Conservation (phyloP, 2,888 invertebrate species). For the Callinectes sapidus region DNA sequence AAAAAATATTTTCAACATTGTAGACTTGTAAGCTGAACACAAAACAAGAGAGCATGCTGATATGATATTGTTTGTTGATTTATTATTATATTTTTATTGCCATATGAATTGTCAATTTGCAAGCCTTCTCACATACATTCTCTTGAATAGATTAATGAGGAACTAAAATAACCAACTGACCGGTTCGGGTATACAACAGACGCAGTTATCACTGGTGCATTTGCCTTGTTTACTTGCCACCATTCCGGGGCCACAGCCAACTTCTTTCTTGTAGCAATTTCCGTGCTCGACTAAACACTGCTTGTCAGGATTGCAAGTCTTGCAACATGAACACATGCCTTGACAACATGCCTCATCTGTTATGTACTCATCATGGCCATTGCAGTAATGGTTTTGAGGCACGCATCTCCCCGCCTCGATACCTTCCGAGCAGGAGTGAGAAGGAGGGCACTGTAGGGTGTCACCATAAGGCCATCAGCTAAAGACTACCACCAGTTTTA, state of each 20-base stretch:
- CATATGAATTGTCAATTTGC: too few species aligned
- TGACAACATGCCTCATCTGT: not conserved
- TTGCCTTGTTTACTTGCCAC: not conserved
- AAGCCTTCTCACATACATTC: too few species aligned
- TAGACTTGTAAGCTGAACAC: too few species aligned
- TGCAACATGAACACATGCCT: not conserved
- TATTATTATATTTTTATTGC: too few species aligned
- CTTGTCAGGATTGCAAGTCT: not conserved
- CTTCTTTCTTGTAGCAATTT: not conserved
- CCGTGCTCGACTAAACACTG: not conserved
- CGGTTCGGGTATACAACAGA: not conserved
- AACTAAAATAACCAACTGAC: not conserved
- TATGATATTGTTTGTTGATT: too few species aligned
- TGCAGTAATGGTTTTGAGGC: not conserved
- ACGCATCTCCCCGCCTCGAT: not conserved
- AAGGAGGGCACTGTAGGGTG: not conserved
- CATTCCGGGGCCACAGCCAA: not conserved
- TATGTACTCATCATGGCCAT: not conserved
- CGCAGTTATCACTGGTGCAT: not conserved
- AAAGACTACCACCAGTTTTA: not conserved
- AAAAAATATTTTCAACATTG: too few species aligned
- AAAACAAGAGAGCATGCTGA: too few species aligned
- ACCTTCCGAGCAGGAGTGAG: not conserved
- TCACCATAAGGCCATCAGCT: not conserved
- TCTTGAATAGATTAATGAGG: not conserved